phyloP scores from a whole-genome alignment of 1,140 invertebrate species.

The Temnothorax longispinosus region DNA sequence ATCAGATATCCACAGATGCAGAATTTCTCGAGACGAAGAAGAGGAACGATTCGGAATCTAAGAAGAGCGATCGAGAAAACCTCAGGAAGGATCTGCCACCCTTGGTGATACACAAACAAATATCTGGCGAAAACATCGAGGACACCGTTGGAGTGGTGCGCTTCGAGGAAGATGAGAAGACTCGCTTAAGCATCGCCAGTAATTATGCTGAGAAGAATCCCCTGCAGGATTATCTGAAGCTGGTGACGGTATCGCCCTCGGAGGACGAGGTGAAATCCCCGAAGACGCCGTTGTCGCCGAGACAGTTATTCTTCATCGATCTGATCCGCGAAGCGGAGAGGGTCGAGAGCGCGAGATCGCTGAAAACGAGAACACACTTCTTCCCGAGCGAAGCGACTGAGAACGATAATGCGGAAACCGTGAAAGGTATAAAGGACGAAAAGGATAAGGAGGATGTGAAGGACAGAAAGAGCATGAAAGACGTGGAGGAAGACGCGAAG shows the following conservation, averaged over 20 bases:
- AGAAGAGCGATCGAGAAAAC: constrained; percentile 4
- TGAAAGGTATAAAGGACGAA: background rate
- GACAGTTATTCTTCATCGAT: constrained; percentile 84
- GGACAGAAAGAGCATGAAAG: background rate
- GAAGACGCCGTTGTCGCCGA: constrained; percentile 77
- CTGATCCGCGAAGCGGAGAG: constrained; percentile 78
- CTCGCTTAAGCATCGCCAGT: background rate
- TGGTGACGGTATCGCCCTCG: constrained; percentile 66
- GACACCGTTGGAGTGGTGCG: constrained; percentile 20
- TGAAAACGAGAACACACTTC: constrained; percentile 16
- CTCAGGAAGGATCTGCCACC: constrained; percentile 61
- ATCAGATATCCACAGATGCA: background rate
- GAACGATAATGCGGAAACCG: background rate
- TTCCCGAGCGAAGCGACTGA: constrained; percentile 30
- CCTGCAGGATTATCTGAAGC: constrained; percentile 71
- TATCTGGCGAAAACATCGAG: constrained; percentile 58
- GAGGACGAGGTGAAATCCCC: constrained; percentile 44
- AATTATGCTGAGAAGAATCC: constrained; percentile 48
- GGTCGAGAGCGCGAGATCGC: constrained; percentile 27
- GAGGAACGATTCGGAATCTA: background rate
- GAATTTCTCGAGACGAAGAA: background rate
- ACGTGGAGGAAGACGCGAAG: background rate
- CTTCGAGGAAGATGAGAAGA: constrained; percentile 11
- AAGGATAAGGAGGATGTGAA: background rate
- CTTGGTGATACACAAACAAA: constrained; percentile 67